Base-by-base conservation (phyloP, 2,797 vertebrate species). In the Lemur catta region DNA sequence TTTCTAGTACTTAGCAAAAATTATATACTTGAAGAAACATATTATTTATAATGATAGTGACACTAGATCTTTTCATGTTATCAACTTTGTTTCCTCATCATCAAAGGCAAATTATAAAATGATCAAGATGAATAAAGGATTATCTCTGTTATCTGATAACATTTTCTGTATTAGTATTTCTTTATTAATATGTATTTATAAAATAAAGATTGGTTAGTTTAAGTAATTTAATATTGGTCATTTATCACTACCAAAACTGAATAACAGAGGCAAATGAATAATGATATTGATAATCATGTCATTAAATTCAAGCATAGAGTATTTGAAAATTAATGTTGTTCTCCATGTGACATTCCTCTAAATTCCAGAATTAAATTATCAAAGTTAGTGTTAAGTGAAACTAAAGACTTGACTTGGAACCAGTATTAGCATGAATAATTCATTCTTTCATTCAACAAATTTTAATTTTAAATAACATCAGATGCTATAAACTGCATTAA, bases 311-410 rank as follows among this genome's bases (percentile, higher is more conserved):
- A 93, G 26, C 28, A 93, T 1, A 63, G 50, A 89, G 65, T 59
- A 93, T 78, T 90, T 81, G 3, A 89, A 92, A 95, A 85, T 88
- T 46, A 92, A 95, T 84, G n/a, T 35, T 94, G 28, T 87, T 91
- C 46, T 72, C 90, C 5, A 28, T 72, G 41, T 89, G 92, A 84
- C 2, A 3, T 63, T 93, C 80, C 61, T 97, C 61, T 92, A 94
- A 78, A 91, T 82, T 84, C 55, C 61, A 90, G 15, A 74, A 63
- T 84, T 87, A 95, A 95, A 76, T 79, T 79, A 94, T 48, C 55
- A 90, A 61, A 28, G 67, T 91, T 93, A 84, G 43, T n/a, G 59
- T 15, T 75, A 71, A 22, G 26, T 61, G 33, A 93, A 94, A 92
- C 26, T 88, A 50, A 95, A 59, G 57, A 72, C 26, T 95, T 89